Base-by-base conservation (phyloP, 2,113 vertebrate species). In the Orthonyx spaldingii region DNA sequence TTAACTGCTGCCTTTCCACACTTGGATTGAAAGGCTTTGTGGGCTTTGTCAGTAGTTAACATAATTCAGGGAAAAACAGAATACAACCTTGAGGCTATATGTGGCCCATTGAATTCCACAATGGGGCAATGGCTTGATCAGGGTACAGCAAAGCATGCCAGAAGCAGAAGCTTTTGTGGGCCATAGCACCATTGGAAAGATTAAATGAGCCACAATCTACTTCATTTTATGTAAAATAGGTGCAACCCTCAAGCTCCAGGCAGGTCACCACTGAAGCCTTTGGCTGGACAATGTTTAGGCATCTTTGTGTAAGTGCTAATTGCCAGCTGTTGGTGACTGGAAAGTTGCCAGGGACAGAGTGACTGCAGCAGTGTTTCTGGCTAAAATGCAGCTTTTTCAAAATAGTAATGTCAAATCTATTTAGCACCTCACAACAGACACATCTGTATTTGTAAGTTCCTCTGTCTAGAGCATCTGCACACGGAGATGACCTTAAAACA, bases 311-410 rank as follows among this genome's bases (percentile, higher is more conserved):
- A 94, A 96, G 93, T 88, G 88, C 91, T 96, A 97, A 96, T 97
- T 97, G 92, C 91, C 97, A 96, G 96, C 94, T 96, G 93, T 93
- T 97, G 72, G 77, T 84, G 83, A 37, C 78, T 97, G 95, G 92
- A 84, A 55, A 30, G 47, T 27, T 95, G 94, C 96, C 97, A 97
- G 85, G 27, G 35, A 50, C 26, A 76, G 77, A 75, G 63, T 21
- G 74, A 84, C 82, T 95, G 65, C 60, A 66, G 46, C 61, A 83
- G 50, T 49, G 60, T 87, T 81, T 74, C 85, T 56, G 72, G 41
- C n/a, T 81, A 50, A 96, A 86, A 95, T 77, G 74, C 1, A 10
- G 50, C n/a, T 88, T 93, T 94, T 90, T 70, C 70, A 76, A 94
- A 91, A 88, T 35, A 86, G 69, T 82, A 5, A 87, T 71, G 69